Base-by-base conservation (phyloP, 2,797 vertebrate genomes). In the Hephaestus fuliginosus region DNA sequence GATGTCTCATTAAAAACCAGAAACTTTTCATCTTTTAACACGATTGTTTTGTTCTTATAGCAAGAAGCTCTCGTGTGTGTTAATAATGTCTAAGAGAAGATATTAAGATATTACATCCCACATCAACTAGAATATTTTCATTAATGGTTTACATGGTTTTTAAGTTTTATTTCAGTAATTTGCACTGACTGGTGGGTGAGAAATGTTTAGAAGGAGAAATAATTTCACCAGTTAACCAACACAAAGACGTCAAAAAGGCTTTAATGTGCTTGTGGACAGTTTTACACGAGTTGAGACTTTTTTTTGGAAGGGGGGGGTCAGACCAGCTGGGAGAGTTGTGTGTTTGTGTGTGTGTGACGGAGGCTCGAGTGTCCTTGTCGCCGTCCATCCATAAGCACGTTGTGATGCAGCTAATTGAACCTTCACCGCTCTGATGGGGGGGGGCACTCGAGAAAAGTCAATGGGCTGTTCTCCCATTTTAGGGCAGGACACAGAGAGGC, bases 381-480 rank as follows among this genome's bases (percentile, higher is more conserved):
- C 71, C 14, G 60, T 46, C 57, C 79, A 70, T 80, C 44, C 71
- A 56, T 7, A n/a, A 72, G 67, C 39, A 57, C 48, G 15, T 49
- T 63, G 13, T 76, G 76, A 77, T 65, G 83, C 64, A 62, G 62
- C 64, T 71, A 55, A 86, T 87, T 88, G 89, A 92, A 89, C 91
- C 60, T 53, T 82, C 76, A 44, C 80, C 53, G 14, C 71, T 76
- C 70, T 66, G 84, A 85, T 43, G 30, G 30, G 80, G 55, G 56
- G 64, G 28, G 56, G 52, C 81, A 88, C 89, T 88, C 52, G 73
- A 90, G 77, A 86, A 78, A 86, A 90, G 86, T 91, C 84, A 83
- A 90, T 43, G 78, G 76, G 82, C 74, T 83, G 75, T 80, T 75
- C 55, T 66, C 65, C 79, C 78, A 67, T 85, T 89, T 89, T 56